A percentile compares a stretch with the other conserved stretches of the same genome.
These are phyloP conservation scores for Bucco capensis DNA, from an alignment of 2,113 vertebrate genomes.

Conservation along the genomic window DNA sequence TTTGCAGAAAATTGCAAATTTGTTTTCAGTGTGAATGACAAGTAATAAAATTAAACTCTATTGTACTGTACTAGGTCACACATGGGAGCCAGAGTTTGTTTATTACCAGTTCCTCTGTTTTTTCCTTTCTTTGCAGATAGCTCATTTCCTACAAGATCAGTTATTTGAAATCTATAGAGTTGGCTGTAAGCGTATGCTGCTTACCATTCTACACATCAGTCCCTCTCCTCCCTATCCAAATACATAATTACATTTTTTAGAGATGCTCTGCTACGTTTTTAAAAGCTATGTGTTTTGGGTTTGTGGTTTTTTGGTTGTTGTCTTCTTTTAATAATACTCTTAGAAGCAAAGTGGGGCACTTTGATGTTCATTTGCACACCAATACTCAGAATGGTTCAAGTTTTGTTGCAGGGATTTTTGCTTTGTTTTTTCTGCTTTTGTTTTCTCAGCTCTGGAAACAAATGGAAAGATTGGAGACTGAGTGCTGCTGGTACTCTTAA, in stretches of 20 bases:
- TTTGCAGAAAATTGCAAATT: slow-evolving; percentile 62
- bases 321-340: not conserved
- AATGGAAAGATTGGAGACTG: not conserved
- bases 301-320: no score
- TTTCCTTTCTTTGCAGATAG: slow-evolving; percentile 57
- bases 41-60: slow-evolving; percentile 68
- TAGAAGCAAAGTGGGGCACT: not conserved
- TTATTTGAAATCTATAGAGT: slow-evolving; percentile 61
- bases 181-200: slow-evolving; percentile 32
- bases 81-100: slow-evolving; percentile 43
- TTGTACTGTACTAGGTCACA: slow-evolving; percentile 59
- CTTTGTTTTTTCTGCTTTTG: not conserved
- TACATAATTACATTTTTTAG: slow-evolving; percentile 53
- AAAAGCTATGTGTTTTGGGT: not conserved
- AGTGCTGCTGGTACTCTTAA: not conserved
- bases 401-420: not conserved
- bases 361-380: slow-evolving; percentile 27
- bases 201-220: slow-evolving; percentile 42
- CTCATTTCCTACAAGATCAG: slow-evolving; percentile 63
- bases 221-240: slow-evolving; percentile 25
- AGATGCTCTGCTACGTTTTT: slow-evolving; percentile 2
- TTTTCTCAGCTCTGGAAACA: slow-evolving; percentile 8
- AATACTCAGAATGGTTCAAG: not conserved
- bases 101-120: slow-evolving; percentile 50
- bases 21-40: slow-evolving; percentile 58